Conservation (phyloP, 2,113 vertebrate genomes). For the Galemys pyrenaicus region DNA sequence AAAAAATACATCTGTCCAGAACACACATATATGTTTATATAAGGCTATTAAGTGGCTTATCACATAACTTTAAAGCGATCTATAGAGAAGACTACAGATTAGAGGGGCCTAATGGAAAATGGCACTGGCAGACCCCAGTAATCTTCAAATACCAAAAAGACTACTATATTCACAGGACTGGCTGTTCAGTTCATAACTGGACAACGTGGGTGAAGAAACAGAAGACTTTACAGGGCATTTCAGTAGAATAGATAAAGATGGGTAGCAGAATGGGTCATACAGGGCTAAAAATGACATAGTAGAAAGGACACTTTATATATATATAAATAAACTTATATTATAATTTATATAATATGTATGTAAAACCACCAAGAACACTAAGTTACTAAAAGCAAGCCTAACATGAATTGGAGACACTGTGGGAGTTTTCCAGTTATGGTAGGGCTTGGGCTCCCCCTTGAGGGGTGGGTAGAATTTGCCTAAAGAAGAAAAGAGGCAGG, state of each 20-base stretch:
- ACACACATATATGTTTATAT: not conserved
- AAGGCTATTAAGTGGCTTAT: slow-evolving; percentile 15
- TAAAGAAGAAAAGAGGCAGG: not conserved
- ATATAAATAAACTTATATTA: too few relatives aligned
- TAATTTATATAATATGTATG: too few relatives aligned
- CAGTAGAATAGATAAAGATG: not conserved
- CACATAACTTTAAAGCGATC: slow-evolving; percentile 8
- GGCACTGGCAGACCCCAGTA: not conserved
- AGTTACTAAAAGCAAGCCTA: not conserved
- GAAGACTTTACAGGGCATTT: slow-evolving; percentile 7
- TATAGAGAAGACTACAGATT: slow-evolving; percentile 18
- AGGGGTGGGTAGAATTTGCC: slow-evolving; percentile 48
- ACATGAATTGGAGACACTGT: not conserved
- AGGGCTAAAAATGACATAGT: not conserved
- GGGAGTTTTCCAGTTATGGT: not conserved
- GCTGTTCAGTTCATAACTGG: not conserved
- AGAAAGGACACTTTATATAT: not conserved
- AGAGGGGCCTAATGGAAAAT: not conserved
- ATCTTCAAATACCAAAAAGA: not conserved
- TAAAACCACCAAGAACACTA: not conserved
- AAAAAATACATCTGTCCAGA: slow-evolving; percentile 1
- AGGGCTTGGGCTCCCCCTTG: slow-evolving; percentile 63
- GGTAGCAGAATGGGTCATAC: not conserved
- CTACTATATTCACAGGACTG: not conserved
- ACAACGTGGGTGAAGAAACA: not conserved